phyloP scores from a whole-genome alignment of 2,797 vertebrate genomes.

The Anguilla anguilla region DNA sequence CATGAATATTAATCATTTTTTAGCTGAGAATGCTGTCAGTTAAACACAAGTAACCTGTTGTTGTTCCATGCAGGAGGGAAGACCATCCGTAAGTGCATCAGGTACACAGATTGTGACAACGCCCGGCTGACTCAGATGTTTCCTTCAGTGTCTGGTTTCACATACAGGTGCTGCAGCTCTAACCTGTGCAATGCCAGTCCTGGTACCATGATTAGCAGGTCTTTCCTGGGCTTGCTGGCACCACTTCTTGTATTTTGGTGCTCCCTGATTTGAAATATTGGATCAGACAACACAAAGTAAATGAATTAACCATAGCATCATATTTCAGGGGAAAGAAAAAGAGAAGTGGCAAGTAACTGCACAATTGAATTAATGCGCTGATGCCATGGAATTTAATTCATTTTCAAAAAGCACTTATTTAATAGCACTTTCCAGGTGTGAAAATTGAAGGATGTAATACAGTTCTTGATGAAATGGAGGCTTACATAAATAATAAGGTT shows the following conservation, averaged over 20 bases:
- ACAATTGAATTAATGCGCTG: neutral
- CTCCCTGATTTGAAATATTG: slow-evolving; percentile 29
- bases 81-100: slow-evolving; percentile 74
- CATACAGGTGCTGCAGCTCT: slow-evolving; percentile 74
- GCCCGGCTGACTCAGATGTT: slow-evolving; percentile 74
- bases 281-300: neutral
- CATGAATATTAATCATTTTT: neutral
- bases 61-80: slow-evolving; percentile 64
- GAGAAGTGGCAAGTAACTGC: neutral
- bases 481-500: neutral
- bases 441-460: neutral
- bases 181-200: slow-evolving; percentile 71
- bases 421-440: neutral
- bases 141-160: slow-evolving; percentile 65
- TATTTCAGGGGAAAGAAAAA: neutral
- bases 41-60: neutral
- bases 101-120: slow-evolving; percentile 77
- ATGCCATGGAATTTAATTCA: neutral
- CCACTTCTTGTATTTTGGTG: slow-evolving; percentile 58
- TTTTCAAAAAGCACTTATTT: neutral
- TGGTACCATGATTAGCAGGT: neutral
- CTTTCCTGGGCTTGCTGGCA: slow-evolving; percentile 47
- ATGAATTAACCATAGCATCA: neutral
- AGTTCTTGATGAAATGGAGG: neutral
- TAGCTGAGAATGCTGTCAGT: slow-evolving; percentile 15